Evolutionary conservation across 2,113 vertebrate species (phyloP), one percentile per base, ranked within the genome.

Genomic region (Cynoglossus semilaevis): DNA sequence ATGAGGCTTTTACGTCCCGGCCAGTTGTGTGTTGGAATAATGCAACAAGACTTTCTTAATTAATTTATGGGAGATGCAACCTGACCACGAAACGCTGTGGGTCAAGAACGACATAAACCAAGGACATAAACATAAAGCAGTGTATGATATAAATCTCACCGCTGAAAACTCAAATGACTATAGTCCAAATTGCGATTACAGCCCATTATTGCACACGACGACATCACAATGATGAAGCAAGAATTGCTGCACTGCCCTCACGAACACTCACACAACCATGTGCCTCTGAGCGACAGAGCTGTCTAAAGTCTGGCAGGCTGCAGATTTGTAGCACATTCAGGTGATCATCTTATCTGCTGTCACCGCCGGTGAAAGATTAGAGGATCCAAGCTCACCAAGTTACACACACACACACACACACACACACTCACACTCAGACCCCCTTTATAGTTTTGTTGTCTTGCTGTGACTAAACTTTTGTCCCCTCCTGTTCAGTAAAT

Each of bases 311-410:
- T 87, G 82, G 82, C 83, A 83, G 79, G 68, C 79, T 79, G 79
- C 81, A 75, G 86, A 87, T 88, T 87, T 88, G 82, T 85, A 76
- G 81, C 72, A 48, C 60, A 53, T 85, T 87, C 69, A 53, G 83
- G 77, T 75, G 82, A 91, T 88, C 84, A 88, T 84, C 88, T 90
- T 84, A 90, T 90, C 83, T 84, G 71, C 83, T 88, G 87, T 89
- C 88, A 87, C 72, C 55, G 79, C 60, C 74, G 82, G 84, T 74
- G 79, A 80, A 71, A 86, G 85, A 82, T 78, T 72, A 80, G 85
- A 74, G 65, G 79, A 78, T 69, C 59, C 22, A 41, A 79, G 68
- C 77, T 62, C 66, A 75, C 72, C 36, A 37, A 51, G 46, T 4
- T 64, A 0, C 40, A 1, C 35, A 8, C 15, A 41, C 13, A 9